Evolutionary conservation across 1,140 invertebrate genomes (phyloP).

Genomic region (Drosophila santomea): DNA sequence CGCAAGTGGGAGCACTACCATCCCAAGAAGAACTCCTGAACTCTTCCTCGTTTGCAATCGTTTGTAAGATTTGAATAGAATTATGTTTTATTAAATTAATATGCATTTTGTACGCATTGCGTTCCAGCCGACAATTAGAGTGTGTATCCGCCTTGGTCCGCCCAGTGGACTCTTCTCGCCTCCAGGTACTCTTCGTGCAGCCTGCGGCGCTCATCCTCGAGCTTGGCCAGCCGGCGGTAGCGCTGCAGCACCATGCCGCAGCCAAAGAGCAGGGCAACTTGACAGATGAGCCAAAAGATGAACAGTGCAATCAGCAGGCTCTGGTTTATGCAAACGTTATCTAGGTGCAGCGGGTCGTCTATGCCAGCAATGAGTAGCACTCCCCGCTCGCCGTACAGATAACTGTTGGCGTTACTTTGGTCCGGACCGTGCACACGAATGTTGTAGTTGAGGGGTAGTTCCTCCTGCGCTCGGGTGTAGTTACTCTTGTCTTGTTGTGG

Average conservation of each 20-base stretch:
- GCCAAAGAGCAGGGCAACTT: slow-evolving; percentile 74
- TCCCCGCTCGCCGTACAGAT: slow-evolving; percentile 85
- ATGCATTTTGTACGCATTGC: slow-evolving; percentile 54
- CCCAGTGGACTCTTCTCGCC: slow-evolving; percentile 78
- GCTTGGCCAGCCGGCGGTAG: slow-evolving; percentile 72
- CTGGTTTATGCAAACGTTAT: slow-evolving; percentile 79
- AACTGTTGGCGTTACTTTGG: slow-evolving; percentile 77
- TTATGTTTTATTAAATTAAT: slow-evolving; percentile 81
- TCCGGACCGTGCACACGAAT: slow-evolving; percentile 84
- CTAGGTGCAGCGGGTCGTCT: slow-evolving; percentile 75
- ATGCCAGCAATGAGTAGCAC: slow-evolving; percentile 85
- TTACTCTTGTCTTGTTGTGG: slow-evolving; percentile 22
- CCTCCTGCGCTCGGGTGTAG: slow-evolving; percentile 33
- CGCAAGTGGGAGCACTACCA: slow-evolving; percentile 95
- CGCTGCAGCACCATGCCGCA: slow-evolving; percentile 79
- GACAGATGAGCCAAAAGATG: slow-evolving; percentile 82
- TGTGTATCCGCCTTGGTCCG: slow-evolving; percentile 80
- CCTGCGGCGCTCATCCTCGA: slow-evolving; percentile 77
- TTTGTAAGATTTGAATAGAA: slow-evolving; percentile 53
- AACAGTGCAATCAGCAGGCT: slow-evolving; percentile 77
- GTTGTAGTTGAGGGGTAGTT: slow-evolving; percentile 85
- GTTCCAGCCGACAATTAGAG: slow-evolving; percentile 47
- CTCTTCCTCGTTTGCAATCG: slow-evolving; percentile 9
- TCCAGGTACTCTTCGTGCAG: slow-evolving; percentile 77
- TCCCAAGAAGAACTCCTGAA: slow-evolving; percentile 83